Evolutionary conservation across 2,888 invertebrate species (phyloP), one percentile per base, ranked within the genome.

Genomic region (Idaea straminata): DNA sequence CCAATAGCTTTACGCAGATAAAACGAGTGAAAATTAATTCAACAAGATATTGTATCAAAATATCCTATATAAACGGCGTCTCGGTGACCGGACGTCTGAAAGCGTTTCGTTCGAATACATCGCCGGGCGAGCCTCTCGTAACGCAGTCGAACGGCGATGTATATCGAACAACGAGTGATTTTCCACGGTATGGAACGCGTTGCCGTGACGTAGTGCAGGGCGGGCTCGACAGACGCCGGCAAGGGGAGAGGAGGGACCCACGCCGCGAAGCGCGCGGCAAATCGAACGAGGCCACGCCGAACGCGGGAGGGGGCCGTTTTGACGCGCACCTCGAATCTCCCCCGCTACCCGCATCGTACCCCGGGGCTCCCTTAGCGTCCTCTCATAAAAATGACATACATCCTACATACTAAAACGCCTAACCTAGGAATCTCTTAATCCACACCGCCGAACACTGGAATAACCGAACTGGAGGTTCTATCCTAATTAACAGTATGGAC

Each of bases 381-480:
- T 86, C 85, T 85, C 85, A 83, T 89, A 88, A 85, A 87, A 88
- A 88, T 84, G 83, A 86, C 84, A 85, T 87, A 85, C 83, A 85
- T 86, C 86, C 89, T 91, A 91, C 85, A 85, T 85, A 86, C 89
- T 91, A 89, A 87, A 87, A 85, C 84, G 85, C 83, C 85, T 88
- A 91, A 90, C 89, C 92, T 92, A 92, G 85, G 86, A 92, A 92
- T 92, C 91, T 92, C 92, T 89, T 86, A 86, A 84, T 87, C 87
- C 89, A 88, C 84, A 87, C 85, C 82, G 83, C 84, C 82, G 85
- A 86, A 86, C 85, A 87, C 83, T 89, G 88, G 87, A 90, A 88
- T 87, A 69, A 88, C 85, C 85, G 85, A 89, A 87, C 86, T 86
- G 86, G 79, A 79, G 82, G 81, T 77, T 84, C 80, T 86, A 87